Evolutionary conservation across 2,113 vertebrate genomes (phyloP), one percentile per base, ranked within the genome.

Genomic region (Rhizomys pruinosus): DNA sequence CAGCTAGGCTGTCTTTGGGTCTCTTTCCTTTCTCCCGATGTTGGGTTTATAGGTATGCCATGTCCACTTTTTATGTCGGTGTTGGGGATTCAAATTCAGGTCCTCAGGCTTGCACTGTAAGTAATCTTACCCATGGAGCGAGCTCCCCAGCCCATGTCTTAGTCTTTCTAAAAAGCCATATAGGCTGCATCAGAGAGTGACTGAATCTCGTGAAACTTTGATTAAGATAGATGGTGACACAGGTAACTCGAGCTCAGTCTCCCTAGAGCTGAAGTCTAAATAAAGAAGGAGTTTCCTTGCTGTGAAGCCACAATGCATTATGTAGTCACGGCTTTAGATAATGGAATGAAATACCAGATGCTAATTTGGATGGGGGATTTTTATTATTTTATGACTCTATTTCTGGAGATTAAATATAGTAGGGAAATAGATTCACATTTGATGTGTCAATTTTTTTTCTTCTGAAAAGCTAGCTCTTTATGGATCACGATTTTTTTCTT

Each of bases 371-470:
- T 88, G 90, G 57, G 25, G 29, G 42, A 44, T 86, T 72, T 96
- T 94, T 74, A 92, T 96, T 95, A 95, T 94, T 96, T 94, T 89
- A 96, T 96, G 76, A 97, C 47, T 59, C 61, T 74, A 87, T 92
- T 96, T 74, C 71, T 94, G 4, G 63, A 80, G 72, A 79, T 96
- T 94, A 96, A 96, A 89, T 94, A 88, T 88, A 86, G 90, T 76
- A 82, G 92, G 71, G 87, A 92, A 90, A 63, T 92, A 87, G 93
- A 72, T 84, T 91, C 64, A 94, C 79, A 94, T 94, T 89, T 95
- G 55, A 93, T 80, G 68, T 87, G 87, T 87, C 90, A 94, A 87
- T 95, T 84, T 84, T 66, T 92, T 80, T 93, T 16, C 55, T 96
- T 87, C 82, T 96, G 91, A 78, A 92, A 90, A 72, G 27, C 34